Evolutionary conservation across 1,140 invertebrate genomes (phyloP).

Genomic region (Meteorus sp.): DNA sequence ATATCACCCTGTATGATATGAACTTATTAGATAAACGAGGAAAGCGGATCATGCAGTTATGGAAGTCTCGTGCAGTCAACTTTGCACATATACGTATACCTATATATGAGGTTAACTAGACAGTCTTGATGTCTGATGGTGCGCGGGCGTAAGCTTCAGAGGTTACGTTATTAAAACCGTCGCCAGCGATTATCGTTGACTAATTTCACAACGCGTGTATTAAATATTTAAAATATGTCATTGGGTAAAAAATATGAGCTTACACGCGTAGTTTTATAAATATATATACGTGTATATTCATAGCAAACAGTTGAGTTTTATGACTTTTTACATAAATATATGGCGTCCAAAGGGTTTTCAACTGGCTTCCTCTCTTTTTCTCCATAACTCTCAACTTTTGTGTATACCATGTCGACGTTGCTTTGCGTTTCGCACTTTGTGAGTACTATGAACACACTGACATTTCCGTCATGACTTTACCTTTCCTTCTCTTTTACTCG

Average conservation of each 20-base stretch:
- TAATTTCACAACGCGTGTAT: conserved; percentile 23
- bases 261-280: background rate
- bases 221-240: conserved; percentile 11
- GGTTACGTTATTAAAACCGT: conserved; percentile 21
- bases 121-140: too few relatives aligned
- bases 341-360: conserved; percentile 25
- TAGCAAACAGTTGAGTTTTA: conserved; percentile 18
- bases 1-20: too few relatives aligned
- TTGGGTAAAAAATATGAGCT: background rate
- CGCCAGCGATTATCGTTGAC: conserved; percentile 19
- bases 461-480: background rate
- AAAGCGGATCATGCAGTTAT: too few relatives aligned
- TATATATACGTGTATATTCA: background rate
- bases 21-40: too few relatives aligned
- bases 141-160: background rate
- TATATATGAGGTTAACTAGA: too few relatives aligned
- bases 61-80: too few relatives aligned
- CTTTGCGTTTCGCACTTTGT: conserved; percentile 22
- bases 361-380: too few relatives aligned
- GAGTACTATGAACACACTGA: conserved; percentile 4
- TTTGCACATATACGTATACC: too few relatives aligned
- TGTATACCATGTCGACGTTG: conserved; percentile 15
- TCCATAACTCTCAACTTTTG: too few relatives aligned
- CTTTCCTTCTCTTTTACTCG: conserved; percentile 7
- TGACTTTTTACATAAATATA: conserved; percentile 23